Evolutionary conservation across 2,888 invertebrate species (phyloP).

Genomic region (Smittia sp.): DNA sequence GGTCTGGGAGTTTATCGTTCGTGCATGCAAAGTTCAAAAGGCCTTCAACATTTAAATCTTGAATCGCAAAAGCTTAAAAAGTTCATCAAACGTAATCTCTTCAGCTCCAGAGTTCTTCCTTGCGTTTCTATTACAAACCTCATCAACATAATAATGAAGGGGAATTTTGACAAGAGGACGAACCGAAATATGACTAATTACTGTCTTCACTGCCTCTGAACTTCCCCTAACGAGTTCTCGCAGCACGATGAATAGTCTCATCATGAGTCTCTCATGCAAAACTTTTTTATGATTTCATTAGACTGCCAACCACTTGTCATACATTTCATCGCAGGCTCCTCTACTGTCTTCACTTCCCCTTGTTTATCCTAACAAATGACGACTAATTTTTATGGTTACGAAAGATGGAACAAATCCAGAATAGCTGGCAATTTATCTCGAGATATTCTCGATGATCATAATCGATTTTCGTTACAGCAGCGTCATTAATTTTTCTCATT

Average conservation of each 20-base stretch:
- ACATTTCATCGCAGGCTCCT: conserved; percentile 4
- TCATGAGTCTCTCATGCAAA: background rate
- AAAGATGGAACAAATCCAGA: background rate
- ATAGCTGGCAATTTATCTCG: background rate
- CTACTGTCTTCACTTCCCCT: background rate
- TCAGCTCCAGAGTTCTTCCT: too few relatives aligned
- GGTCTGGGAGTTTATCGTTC: too few relatives aligned
- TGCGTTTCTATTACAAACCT: too few relatives aligned
- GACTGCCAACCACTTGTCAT: background rate
- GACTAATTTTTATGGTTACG: conserved; percentile 2
- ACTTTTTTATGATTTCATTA: background rate
- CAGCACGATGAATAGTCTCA: background rate
- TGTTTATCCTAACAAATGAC: background rate
- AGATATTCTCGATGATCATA: conserved; percentile 1
- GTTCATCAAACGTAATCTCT: too few relatives aligned
- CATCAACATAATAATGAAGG: too few relatives aligned
- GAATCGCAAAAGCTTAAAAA: too few relatives aligned
- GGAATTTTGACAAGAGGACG: too few relatives aligned
- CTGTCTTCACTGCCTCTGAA: too few relatives aligned
- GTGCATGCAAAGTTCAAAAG: too few relatives aligned
- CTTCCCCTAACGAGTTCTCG: too few relatives aligned
- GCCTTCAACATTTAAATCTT: too few relatives aligned
- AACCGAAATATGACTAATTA: too few relatives aligned
- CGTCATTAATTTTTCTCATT: conserved; percentile 23
- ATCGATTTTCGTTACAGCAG: conserved; percentile 10